Evolutionary conservation across 2,113 vertebrate species (phyloP).

Genomic region (Garra rufa): DNA sequence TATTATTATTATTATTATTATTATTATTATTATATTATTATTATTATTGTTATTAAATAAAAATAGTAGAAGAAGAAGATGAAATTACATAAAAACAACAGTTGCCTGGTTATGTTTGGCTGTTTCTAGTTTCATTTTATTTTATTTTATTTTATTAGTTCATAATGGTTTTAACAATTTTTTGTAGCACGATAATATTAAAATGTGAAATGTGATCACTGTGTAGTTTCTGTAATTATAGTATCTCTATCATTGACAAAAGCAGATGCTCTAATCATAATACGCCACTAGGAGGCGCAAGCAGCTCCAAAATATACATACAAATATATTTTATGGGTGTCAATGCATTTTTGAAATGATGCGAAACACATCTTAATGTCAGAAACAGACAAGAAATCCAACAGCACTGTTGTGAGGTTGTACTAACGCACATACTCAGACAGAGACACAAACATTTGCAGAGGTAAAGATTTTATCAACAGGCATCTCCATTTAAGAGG

Average conservation of each 20-base stretch:
- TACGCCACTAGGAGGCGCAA: constrained; percentile 74
- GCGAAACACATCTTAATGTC: neutral
- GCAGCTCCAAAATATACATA: neutral
- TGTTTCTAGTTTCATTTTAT: neutral
- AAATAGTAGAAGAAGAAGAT: neutral
- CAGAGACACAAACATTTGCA: neutral
- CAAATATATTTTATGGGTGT: neutral
- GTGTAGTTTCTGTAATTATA: neutral
- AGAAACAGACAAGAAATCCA: neutral
- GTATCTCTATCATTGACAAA: neutral
- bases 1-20: too few relatives aligned
- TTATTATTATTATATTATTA: too few relatives aligned
- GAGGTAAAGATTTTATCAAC: neutral
- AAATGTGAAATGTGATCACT: neutral
- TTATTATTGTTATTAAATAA: too few relatives aligned
- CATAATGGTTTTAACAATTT: neutral
- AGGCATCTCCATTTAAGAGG: neutral
- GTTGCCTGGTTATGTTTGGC: neutral
- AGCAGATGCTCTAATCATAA: constrained; percentile 27
- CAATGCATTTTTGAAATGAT: neutral
- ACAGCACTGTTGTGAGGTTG: neutral
- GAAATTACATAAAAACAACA: neutral
- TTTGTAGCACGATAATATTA: neutral
- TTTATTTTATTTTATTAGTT: neutral
- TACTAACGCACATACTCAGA: neutral